These are phyloP conservation scores for Fragum sueziense DNA, from an alignment of 2,888 invertebrate genomes.

Conservation along the genomic window DNA sequence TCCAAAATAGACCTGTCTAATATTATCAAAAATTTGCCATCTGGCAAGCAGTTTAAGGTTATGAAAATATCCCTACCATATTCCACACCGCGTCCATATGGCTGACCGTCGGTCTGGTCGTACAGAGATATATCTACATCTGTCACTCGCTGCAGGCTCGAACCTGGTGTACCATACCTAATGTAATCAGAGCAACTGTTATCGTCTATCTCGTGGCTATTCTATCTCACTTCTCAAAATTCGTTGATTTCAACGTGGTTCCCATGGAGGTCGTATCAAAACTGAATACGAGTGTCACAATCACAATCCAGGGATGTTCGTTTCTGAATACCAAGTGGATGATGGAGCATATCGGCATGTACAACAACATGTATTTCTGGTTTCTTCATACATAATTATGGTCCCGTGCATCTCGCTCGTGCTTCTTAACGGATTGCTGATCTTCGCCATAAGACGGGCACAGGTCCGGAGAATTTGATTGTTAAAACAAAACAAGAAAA, in stretches of 20 bases:
- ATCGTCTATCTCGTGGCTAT: conserved; percentile 91
- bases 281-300: conserved; percentile 62
- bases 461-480: conserved; percentile 90
- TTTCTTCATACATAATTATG: conserved; percentile 96
- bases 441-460: conserved; percentile 92
- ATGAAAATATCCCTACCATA: conserved; percentile 80
- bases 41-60: no score
- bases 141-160: conserved; percentile 95
- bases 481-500: conserved; percentile 87
- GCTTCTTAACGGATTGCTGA: conserved; percentile 93
- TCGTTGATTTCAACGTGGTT: conserved; percentile 88
- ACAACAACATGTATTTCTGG: conserved; percentile 89
- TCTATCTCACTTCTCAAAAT: conserved; percentile 91
- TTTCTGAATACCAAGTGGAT: conserved; percentile 63
- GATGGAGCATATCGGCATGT: conserved; percentile 85
- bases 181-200: conserved; percentile 89
- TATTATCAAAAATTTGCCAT: no score
- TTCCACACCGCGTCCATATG: conserved; percentile 97
- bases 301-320: conserved; percentile 70
- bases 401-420: conserved; percentile 94
- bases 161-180: conserved; percentile 86
- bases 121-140: conserved; percentile 96
- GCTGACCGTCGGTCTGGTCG: conserved; percentile 94
- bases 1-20: neutral
- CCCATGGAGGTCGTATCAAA: conserved; percentile 86